phyloP scores from a whole-genome alignment of 2,888 invertebrate genomes.

The Pterobdella sp. region DNA sequence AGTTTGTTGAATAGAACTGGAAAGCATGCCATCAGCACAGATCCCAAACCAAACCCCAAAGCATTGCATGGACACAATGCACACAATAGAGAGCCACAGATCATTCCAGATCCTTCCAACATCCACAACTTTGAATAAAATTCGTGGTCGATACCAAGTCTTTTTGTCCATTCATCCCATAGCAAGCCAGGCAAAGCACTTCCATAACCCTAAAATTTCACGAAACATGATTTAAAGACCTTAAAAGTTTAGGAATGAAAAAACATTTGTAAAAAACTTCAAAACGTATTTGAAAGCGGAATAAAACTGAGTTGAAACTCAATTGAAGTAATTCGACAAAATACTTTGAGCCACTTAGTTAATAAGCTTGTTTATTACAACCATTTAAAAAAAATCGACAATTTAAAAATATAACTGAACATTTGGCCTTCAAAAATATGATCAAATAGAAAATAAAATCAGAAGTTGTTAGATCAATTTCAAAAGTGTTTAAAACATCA shows the following conservation, averaged over 20 bases:
- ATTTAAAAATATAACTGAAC: too few species aligned
- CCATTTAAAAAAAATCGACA: too few species aligned
- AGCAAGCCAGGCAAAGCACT: slow-evolving; percentile 7
- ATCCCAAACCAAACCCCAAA: slow-evolving; percentile 15
- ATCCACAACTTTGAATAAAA: slow-evolving; percentile 21
- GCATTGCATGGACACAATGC: slow-evolving; percentile 7
- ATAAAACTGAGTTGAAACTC: too few species aligned
- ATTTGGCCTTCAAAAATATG: too few species aligned
- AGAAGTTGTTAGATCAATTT: too few species aligned
- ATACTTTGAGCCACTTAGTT: too few species aligned
- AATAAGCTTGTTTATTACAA: too few species aligned
- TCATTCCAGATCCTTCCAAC: slow-evolving; percentile 23
- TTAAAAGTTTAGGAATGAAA: background rate
- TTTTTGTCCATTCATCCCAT: slow-evolving; percentile 16
- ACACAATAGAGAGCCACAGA: slow-evolving; percentile 9
- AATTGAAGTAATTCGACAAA: too few species aligned
- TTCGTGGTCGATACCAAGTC: slow-evolving; percentile 12
- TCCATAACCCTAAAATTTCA: slow-evolving; percentile 18
- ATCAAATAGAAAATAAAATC: too few species aligned
- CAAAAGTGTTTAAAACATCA: background rate
- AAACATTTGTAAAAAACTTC: background rate
- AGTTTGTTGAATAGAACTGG: slow-evolving; percentile 10
- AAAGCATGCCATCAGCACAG: slow-evolving; percentile 19
- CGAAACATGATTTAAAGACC: background rate
- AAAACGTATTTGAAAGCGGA: too few species aligned